Base-by-base conservation (phyloP, 2,888 invertebrate species). In the Boloria euphrosyne region DNA sequence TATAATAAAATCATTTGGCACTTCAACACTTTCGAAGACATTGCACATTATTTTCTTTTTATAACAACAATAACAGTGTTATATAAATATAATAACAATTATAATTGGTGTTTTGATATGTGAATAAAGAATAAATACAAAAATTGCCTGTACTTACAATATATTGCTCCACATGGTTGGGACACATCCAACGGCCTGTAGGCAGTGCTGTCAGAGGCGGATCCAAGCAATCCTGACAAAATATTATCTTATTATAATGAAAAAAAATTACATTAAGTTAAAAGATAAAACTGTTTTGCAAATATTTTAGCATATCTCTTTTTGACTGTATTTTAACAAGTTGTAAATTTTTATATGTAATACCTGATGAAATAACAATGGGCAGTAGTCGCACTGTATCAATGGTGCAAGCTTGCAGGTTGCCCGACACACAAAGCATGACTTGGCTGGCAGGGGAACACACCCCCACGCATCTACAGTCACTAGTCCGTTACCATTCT, bases 151-250 rank as follows among this genome's bases (percentile, higher is more conserved):
- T 38, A 92, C 94, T 93, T 85, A 96, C 96, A 78, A 98, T 93
- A 73, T 95, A 95, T 77, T 98, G 97, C 85, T 99, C 98, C 0
- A 97, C 96, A 84, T 99, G 99, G 85, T 97, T 97, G 0, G 99
- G 99, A 83, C 99, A 99, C 98, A 99, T 98, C 99, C 99, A 99
- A 38, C 96, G 93, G 0, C 97, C 97, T 3, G 95, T 95, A 0
- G 99, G 99, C 70, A 97, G 92, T 0, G 96, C 95, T 0, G 98
- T 96, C 63, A 99, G 89, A 0, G 99, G 99, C 0, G 99, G 98
- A 83, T 98, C 96, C 70, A 99, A 86, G 80, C 99, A 99, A 85
- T 99, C 99, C 91, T 93, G 79, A 85, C 84, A 72, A 64, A 62
- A 38, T 10, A 38, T 10, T 10, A 31, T 27, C n/a, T n/a, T n/a